Percentiles rank a stretch among this genome's conserved stretches.
These are phyloP conservation scores for Oasisia sp. DNA, from an alignment of 2,888 invertebrate genomes.

Conservation along the genomic window DNA sequence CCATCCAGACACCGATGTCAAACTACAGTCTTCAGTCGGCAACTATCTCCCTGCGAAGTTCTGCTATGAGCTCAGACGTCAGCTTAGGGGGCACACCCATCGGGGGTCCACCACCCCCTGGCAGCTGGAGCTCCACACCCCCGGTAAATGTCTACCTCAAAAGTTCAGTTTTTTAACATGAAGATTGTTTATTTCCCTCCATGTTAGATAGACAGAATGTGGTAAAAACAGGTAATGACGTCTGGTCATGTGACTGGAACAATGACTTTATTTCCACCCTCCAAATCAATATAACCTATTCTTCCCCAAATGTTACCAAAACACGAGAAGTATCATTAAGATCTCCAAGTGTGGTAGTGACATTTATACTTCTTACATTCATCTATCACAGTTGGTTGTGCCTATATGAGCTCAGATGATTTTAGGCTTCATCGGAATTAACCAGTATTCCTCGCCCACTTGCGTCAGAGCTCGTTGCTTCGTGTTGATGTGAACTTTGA, in stretches of 20 bases:
- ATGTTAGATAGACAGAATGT: background rate
- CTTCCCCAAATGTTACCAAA: too few species aligned
- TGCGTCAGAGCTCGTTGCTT: background rate
- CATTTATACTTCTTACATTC: too few species aligned
- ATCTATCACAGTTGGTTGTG: too few species aligned
- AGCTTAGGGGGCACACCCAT: background rate
- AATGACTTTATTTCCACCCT: too few species aligned
- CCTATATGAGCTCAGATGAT: too few species aligned
- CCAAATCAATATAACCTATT: too few species aligned
- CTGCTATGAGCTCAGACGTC: background rate
- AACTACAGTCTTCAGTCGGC: slow-evolving; percentile 19
- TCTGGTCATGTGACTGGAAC: too few species aligned
- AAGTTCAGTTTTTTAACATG: background rate
- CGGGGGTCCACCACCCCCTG: background rate
- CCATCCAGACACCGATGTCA: slow-evolving; percentile 36
- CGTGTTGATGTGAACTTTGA: background rate
- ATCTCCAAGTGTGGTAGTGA: too few species aligned
- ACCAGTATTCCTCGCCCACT: background rate
- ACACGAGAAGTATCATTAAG: too few species aligned
- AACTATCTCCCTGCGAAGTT: slow-evolving; percentile 18
- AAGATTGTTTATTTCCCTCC: background rate
- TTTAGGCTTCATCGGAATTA: background rate
- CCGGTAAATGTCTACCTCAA: background rate
- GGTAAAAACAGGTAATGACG: too few species aligned
- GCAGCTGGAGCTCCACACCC: background rate